Evolutionary conservation across 2,113 vertebrate genomes (phyloP).

Genomic region (Lutjanus erythropterus): DNA sequence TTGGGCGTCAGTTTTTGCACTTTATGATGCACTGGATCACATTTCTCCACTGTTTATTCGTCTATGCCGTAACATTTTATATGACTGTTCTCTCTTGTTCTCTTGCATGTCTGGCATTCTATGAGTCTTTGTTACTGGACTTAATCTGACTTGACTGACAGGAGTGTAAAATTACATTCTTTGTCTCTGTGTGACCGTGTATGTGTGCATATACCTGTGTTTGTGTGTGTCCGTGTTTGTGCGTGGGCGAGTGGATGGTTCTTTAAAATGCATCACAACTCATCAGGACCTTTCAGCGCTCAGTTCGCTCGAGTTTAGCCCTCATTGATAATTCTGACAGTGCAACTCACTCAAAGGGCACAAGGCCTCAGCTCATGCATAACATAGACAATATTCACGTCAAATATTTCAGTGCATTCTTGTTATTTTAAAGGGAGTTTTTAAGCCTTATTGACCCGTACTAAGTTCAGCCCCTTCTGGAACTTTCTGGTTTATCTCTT

Average conservation of each 20-base stretch:
- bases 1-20: background rate
- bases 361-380: slow-evolving; percentile 52
- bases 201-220: too few relatives aligned
- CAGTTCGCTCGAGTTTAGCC: slow-evolving; percentile 51
- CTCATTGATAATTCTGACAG: slow-evolving; percentile 65
- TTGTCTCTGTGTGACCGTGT: slow-evolving; percentile 10
- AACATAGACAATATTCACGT: slow-evolving; percentile 39
- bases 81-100: background rate
- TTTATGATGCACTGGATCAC: background rate
- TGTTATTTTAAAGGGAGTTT: slow-evolving; percentile 29
- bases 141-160: slow-evolving; percentile 32
- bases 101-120: slow-evolving; percentile 7
- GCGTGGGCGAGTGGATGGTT: slow-evolving; percentile 27
- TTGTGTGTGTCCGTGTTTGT: background rate
- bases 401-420: slow-evolving; percentile 19
- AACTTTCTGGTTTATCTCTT: too few relatives aligned
- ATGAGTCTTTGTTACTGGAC: slow-evolving; percentile 29
- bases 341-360: slow-evolving; percentile 54
- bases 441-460: slow-evolving; percentile 15
- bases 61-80: slow-evolving; percentile 14
- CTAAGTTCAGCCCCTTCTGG: slow-evolving; percentile 4
- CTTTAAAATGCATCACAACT: slow-evolving; percentile 62
- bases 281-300: slow-evolving; percentile 41
- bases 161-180: background rate
- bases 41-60: background rate